These are phyloP conservation scores for Cydia amplana DNA, from an alignment of 1,140 invertebrate genomes.

Conservation along the genomic window DNA sequence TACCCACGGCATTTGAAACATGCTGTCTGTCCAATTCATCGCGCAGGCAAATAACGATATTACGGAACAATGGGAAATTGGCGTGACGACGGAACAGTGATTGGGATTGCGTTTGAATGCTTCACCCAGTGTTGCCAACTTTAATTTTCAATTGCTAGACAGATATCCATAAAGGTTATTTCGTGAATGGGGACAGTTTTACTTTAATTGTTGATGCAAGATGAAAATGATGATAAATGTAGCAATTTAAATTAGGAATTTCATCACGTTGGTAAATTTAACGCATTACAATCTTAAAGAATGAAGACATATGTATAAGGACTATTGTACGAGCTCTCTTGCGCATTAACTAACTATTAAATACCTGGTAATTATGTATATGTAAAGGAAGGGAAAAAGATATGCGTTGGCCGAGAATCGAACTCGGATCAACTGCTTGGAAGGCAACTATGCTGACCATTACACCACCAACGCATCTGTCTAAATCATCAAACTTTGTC, in stretches of 20 bases:
- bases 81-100: neutral
- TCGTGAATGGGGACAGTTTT: too few relatives aligned
- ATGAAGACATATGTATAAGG: neutral
- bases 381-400: too few relatives aligned
- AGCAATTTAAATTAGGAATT: too few relatives aligned
- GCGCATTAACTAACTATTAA: too few relatives aligned
- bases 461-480: conserved; percentile 83
- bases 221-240: too few relatives aligned
- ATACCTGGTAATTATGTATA: too few relatives aligned
- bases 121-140: neutral
- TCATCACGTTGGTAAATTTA: too few relatives aligned
- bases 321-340: neutral
- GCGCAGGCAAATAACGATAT: neutral
- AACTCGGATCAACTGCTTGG: conserved; percentile 92
- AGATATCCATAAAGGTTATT: too few relatives aligned
- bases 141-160: neutral
- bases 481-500: neutral
- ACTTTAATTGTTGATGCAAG: too few relatives aligned
- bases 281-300: too few relatives aligned
- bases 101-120: neutral
- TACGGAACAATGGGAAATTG: neutral
- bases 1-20: too few relatives aligned
- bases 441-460: conserved; percentile 93
- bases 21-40: neutral
- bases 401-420: conserved; percentile 87